Evolutionary conservation across 2,888 invertebrate species (phyloP), one percentile per base, ranked within the genome.

Genomic region (Melanotus villosus): DNA sequence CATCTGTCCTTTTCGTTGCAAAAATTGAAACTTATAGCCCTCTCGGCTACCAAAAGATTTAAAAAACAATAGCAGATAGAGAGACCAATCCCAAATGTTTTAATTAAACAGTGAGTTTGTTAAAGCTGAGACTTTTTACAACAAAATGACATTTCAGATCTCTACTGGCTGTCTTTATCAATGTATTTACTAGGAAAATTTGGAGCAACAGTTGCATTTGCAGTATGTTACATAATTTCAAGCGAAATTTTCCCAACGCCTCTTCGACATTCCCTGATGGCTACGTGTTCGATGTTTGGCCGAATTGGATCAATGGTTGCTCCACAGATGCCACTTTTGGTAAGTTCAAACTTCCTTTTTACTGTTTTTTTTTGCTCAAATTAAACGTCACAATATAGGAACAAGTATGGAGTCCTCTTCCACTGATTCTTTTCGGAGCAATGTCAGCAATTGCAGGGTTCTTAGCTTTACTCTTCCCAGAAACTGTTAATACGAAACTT

Each of bases 221-320:
- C 89, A 21, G 87, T 90, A 3, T 84, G 90, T 68, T 91, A 91
- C 81, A 88, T 91, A 73, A 89, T 90, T 81, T 90, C 91, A 0
- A 88, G 90, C 36, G 91, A 92, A 85, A 85, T 91, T 82, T 91
- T 91, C 82, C 91, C 91, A 0, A 92, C 91, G 5, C 85, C 85
- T 30, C 83, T 89, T 52, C 84, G 91, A 21, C 90, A 91, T 79
- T 88, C 89, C 7, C 81, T 90, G 75, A 86, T 92, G 75, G 90
- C 89, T 0, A 80, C 86, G 26, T 91, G 91, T 83, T 91, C 91
- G 52, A 91, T 90, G 88, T 83, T 88, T 45, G 91, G 91, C 54
- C 84, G 91, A 62, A 85, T 90, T 32, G 92, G 91, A 0, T 89
- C 90, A 2, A 87, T 91, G 78, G 81, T 90, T 21, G 89, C 91